These are phyloP conservation scores for Phymanthus crucifer DNA, from an alignment of 92 coral and sea anemone genomes.

Conservation along the genomic window DNA sequence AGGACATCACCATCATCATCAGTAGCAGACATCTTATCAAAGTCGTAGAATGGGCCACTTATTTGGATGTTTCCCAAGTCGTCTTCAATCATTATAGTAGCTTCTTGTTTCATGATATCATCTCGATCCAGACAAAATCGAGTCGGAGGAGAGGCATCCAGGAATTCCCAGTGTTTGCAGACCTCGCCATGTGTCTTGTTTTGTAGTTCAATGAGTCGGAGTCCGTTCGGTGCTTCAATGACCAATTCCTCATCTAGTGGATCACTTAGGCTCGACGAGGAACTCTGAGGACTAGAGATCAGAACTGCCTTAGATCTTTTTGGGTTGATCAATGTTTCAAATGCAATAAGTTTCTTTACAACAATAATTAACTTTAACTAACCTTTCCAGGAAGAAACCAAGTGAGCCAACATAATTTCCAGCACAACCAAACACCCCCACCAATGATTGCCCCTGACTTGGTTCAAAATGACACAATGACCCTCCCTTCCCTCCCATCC, in stretches of 20 bases:
- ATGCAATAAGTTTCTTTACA: conserved; percentile 6
- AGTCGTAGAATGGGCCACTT: conserved; percentile 37
- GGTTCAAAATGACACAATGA: conserved; percentile 67
- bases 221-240: conserved; percentile 65
- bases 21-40: conserved; percentile 14
- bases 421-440: conserved; percentile 85
- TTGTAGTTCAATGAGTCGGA: conserved; percentile 80
- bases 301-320: no score
- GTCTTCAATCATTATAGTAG: conserved; percentile 65
- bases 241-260: conserved; percentile 42
- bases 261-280: not conserved
- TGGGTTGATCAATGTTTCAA: no score
- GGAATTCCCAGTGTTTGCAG: conserved; percentile 88
- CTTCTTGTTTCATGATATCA: conserved; percentile 53
- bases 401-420: conserved; percentile 77
- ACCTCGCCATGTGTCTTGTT: conserved; percentile 78
- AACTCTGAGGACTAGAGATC: not conserved
- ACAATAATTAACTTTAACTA: not conserved
- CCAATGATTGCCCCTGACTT: conserved; percentile 53
- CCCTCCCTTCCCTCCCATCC: conserved; percentile 99
- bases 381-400: conserved; percentile 77
- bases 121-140: conserved; percentile 57
- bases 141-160: conserved; percentile 58
- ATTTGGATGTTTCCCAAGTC: conserved; percentile 69
- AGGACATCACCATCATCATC: not conserved